Evolutionary conservation across 2,113 vertebrate species (phyloP), one percentile per base, ranked within the genome.

Genomic region (Zosterops borbonicus): DNA sequence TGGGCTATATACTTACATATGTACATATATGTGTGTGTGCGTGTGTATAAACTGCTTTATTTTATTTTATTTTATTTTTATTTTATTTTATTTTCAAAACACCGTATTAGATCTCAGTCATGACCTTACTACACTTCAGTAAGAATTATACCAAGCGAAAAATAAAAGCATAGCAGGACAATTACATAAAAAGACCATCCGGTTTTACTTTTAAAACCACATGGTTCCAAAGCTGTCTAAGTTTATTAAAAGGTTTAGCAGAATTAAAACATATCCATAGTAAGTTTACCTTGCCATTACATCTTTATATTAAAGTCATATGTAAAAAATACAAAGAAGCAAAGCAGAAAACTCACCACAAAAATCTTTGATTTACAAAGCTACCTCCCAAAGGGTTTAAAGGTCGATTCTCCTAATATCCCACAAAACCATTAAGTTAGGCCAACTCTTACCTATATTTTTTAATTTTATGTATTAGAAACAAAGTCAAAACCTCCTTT

Each of bases 401-500:
- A 89, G 49, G 6, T 39, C 0, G 0, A 29, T 69, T 92, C 47
- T 74, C 24, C 33, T 65, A 28, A 79, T 58, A 52, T 42, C 9
- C 21, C 21, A 62, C 25, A 91, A 65, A 95, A 24, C 3, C 8
- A 27, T 31, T 83, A 89, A 31, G 27, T 21, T 58, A 46, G 83
- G 18, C 3, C 24, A 80, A 29, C 3, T 41, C 4, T 81, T 60
- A 16, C 17, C 55, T 71, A 8, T 39, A 1, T 64, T 69, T 73
- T 69, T 2, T 0, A 35, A 39, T 62, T 62, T 86, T 55, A 8
- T 71, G 1, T 60, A 23, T 59, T 71, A 77, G 12, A 63, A 60
- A 35, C 2, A 39, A 78, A 10, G 4, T 14, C 3, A 2, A 53
- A 42, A 56, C 0, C 3, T 3, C 6, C 12, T 47, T n/a, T 69